Conservation (phyloP, 2,888 invertebrate genomes). For the Zaprionus bogoriensis region DNA sequence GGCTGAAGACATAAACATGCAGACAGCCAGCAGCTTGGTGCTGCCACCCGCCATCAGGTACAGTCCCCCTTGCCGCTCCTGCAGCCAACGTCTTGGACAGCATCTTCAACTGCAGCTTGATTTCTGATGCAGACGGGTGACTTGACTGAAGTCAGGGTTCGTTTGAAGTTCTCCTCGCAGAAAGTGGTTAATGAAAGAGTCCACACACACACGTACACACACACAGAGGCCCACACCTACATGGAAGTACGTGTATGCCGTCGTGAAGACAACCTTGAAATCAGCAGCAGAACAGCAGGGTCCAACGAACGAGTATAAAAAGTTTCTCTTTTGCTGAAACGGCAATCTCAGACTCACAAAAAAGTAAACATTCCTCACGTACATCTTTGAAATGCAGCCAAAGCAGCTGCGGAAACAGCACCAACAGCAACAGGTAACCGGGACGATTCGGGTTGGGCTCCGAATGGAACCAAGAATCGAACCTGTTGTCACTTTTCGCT, state of each 20-base stretch:
- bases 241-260: not conserved
- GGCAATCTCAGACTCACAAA: conserved; percentile 58
- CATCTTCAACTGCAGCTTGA: not conserved
- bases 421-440: conserved; percentile 28
- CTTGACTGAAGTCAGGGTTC: conserved; percentile 41
- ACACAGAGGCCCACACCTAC: conserved; percentile 8
- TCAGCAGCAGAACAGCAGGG: conserved; percentile 53
- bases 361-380: conserved; percentile 55
- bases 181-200: conserved; percentile 66
- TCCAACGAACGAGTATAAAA: conserved; percentile 70
- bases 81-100: not conserved
- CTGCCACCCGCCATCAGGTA: conserved; percentile 25
- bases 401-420: conserved; percentile 8
- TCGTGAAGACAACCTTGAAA: conserved; percentile 66
- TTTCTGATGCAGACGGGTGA: conserved; percentile 6
- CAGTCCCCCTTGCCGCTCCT: not conserved
- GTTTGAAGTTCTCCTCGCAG: conserved; percentile 53
- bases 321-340: conserved; percentile 59
- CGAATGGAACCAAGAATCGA: not conserved
- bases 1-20: conserved; percentile 19
- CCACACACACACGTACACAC: conserved; percentile 31
- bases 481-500: not conserved
- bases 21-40: conserved; percentile 1
- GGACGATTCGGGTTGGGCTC: conserved; percentile 13
- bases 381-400: conserved; percentile 47